phyloP scores from a whole-genome alignment of 1,140 invertebrate genomes.

The Saccostrea glomerata region DNA sequence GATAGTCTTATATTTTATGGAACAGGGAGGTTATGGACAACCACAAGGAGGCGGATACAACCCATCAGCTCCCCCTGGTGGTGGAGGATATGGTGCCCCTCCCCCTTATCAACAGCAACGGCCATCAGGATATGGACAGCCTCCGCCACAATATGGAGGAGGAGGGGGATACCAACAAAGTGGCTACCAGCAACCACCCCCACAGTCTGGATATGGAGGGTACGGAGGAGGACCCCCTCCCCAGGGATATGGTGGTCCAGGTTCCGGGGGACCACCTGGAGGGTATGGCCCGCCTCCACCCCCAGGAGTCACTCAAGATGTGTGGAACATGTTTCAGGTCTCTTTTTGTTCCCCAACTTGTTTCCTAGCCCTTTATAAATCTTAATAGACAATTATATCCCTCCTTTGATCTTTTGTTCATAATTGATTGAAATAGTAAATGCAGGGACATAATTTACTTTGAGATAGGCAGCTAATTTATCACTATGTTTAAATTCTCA shows the following conservation, averaged over 20 bases:
- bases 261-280: slow-evolving; percentile 50
- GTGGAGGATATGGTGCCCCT: slow-evolving; percentile 40
- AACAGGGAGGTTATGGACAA: slow-evolving; percentile 59
- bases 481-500: too few relatives aligned
- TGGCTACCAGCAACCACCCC: slow-evolving; percentile 43
- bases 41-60: slow-evolving; percentile 46
- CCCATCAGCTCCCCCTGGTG: slow-evolving; percentile 45
- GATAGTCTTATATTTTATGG: too few relatives aligned
- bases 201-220: slow-evolving; percentile 55
- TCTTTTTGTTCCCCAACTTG: too few relatives aligned
- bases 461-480: too few relatives aligned
- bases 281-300: slow-evolving; percentile 57
- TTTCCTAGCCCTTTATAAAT: too few relatives aligned
- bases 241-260: slow-evolving; percentile 51
- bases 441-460: too few relatives aligned
- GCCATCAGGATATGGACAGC: slow-evolving; percentile 51
- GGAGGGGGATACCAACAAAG: slow-evolving; percentile 31
- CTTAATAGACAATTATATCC: too few relatives aligned
- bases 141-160: slow-evolving; percentile 50
- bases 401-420: too few relatives aligned
- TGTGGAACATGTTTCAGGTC: slow-evolving; percentile 80
- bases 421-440: too few relatives aligned
- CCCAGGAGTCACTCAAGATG: slow-evolving; percentile 82
- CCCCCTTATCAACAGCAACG: slow-evolving; percentile 40
- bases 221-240: slow-evolving; percentile 36